Evolutionary conservation across 2,797 vertebrate genomes (phyloP), one percentile per base, ranked within the genome.

Genomic region (Gallinago solitaria): DNA sequence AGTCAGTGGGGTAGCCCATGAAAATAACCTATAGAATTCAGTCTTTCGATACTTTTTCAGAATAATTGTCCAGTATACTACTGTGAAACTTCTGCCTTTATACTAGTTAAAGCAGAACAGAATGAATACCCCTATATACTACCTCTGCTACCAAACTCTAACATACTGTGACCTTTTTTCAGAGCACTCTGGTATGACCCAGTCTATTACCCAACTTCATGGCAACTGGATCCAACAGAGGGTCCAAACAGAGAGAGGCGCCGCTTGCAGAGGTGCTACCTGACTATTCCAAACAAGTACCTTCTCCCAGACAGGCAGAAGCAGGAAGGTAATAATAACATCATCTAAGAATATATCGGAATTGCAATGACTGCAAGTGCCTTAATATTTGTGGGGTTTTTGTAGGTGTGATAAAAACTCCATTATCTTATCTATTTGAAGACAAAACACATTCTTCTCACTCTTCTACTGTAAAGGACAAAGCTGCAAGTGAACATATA

Each of bases 231-330:
- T 94, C 99, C 99, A 79, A 99, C 99, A 1, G 99, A 99, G 95
- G 99, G 99, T 4, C 99, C 99, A 4, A 99, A 99, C 95, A 98
- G 99, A 68, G 99, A 99, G 96, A 98, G 99, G 9, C 98, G 99
- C 16, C 99, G 99, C 28, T 97, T 99, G 57, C 99, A 99, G 97
- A 98, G 99, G 86, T 99, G 99, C 96, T 99, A 99, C 97, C 98
- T 99, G 90, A 99, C 99, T 85, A 99, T 99, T 94, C 99, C 99
- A 65, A 99, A 99, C 97, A 99, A 99, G 96, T 99, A 99, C 79
- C 98, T 99, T 87, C 99, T 99, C 18, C 99, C 98, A 96, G 99
- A 99, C 94, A 98, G 99, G 70, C 99, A 98, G 68, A 99, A 99
- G 93, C 93, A 98, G 43, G 99, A 99, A 96, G 99, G 99, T 99